A percentile compares a stretch with the other conserved stretches of the same genome.
phyloP scores from a whole-genome alignment of 92 coral and sea anemone species.

The Phenganax stokvisi region DNA sequence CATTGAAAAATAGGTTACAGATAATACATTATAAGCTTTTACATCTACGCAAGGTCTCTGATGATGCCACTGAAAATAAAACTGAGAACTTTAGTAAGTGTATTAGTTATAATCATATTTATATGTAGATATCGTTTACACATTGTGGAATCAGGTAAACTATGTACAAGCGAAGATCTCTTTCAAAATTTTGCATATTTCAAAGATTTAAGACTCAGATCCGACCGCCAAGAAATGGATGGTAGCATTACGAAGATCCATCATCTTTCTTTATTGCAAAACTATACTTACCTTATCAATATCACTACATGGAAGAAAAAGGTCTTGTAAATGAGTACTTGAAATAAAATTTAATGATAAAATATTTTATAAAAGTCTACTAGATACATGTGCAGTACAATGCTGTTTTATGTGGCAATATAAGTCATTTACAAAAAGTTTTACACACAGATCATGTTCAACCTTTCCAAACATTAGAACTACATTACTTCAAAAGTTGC shows the following conservation, averaged over 20 bases:
- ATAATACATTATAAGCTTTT: too few relatives aligned
- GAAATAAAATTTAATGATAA: not conserved
- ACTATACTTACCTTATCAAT: slow-evolving; percentile 34
- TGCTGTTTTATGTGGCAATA: too few relatives aligned
- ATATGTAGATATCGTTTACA: not conserved
- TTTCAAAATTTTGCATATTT: not conserved
- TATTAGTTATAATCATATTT: not conserved
- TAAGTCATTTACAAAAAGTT: too few relatives aligned
- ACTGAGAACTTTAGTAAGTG: not conserved
- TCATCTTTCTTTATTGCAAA: not conserved
- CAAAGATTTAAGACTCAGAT: not conserved
- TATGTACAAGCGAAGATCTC: too few relatives aligned
- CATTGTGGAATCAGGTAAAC: slow-evolving; percentile 1
- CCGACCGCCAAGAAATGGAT: not conserved
- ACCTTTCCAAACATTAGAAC: too few relatives aligned
- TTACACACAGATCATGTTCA: too few relatives aligned
- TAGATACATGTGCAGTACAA: too few relatives aligned
- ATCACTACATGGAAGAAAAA: slow-evolving; percentile 44
- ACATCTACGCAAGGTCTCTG: not conserved
- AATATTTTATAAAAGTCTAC: not conserved
- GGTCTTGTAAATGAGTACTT: slow-evolving; percentile 33
- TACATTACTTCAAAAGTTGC: too few relatives aligned
- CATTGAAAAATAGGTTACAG: too few relatives aligned
- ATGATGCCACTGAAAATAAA: slow-evolving; percentile 1
- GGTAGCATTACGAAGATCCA: slow-evolving; percentile 25